Conservation (phyloP, 23 tunicate species). For the Phallusia fumigata region DNA sequence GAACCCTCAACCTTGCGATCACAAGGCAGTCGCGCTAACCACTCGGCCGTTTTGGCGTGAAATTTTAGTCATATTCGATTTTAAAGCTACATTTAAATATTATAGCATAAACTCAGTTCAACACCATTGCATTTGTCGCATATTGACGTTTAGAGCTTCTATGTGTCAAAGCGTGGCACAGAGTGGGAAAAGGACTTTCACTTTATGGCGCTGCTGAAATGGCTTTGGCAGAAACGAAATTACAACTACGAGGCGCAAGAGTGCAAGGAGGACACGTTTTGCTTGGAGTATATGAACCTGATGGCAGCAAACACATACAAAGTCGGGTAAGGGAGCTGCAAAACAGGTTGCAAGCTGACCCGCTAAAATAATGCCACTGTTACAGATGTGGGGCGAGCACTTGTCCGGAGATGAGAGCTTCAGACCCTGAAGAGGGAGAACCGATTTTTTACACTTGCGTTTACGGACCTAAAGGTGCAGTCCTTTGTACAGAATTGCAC, state of each 20-base stretch:
- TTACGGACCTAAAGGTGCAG: not conserved
- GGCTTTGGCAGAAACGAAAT: conserved; percentile 2
- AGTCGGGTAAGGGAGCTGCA: not conserved
- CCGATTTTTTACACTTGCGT: not conserved
- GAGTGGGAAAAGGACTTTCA: not conserved
- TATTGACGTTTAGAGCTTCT: not conserved
- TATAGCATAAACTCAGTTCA: too few relatives aligned
- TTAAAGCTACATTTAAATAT: too few relatives aligned
- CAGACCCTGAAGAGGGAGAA: not conserved
- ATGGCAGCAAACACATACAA: conserved; percentile 8
- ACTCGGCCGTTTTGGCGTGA: too few relatives aligned
- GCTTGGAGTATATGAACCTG: not conserved
- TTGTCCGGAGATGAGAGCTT: not conserved
- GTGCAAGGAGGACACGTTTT: not conserved
- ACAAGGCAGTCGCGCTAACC: too few relatives aligned
- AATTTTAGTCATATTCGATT: too few relatives aligned
- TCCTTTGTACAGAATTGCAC: too few relatives aligned
- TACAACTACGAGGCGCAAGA: not conserved
- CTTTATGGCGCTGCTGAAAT: not conserved
- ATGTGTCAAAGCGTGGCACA: not conserved
- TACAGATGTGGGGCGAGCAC: not conserved
- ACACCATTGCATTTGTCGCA: too few relatives aligned
- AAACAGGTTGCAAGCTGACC: not conserved
- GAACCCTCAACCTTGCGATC: too few relatives aligned
- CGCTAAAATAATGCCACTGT: not conserved